Percentiles rank a stretch among this genome's conserved stretches.
Evolutionary conservation across 2,113 vertebrate species (phyloP).

Genomic region (Abramis brama): DNA sequence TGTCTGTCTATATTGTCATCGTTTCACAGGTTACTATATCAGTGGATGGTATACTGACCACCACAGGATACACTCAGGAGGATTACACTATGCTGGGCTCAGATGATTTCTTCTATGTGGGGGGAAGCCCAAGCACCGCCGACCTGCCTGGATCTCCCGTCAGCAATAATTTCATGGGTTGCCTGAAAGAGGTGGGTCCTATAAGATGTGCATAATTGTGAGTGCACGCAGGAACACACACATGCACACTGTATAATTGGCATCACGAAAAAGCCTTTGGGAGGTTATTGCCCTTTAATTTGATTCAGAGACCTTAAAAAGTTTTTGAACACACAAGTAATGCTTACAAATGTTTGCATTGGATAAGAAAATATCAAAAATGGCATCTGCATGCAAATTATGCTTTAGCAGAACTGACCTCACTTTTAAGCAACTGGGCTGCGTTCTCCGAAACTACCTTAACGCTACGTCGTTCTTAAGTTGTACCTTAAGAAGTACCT

Average conservation of each 20-base stretch:
- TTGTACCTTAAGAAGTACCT: too few relatives aligned
- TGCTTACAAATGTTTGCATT: not conserved
- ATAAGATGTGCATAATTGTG: conserved; percentile 5
- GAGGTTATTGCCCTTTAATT: not conserved
- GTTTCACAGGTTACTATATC: conserved; percentile 94
- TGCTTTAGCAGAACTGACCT: not conserved
- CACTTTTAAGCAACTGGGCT: not conserved
- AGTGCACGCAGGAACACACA: not conserved
- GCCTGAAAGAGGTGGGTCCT: conserved; percentile 89
- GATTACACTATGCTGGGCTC: conserved; percentile 99
- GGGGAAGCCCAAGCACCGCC: conserved; percentile 95
- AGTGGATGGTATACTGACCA: conserved; percentile 97
- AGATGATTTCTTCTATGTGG: conserved; percentile 98
- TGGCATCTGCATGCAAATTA: not conserved
- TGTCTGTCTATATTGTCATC: conserved; percentile 84
- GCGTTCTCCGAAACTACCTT: too few relatives aligned
- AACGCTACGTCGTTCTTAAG: too few relatives aligned
- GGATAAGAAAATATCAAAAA: not conserved
- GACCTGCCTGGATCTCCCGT: conserved; percentile 96
- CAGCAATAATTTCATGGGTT: conserved; percentile 99
- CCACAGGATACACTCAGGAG: conserved; percentile 97
- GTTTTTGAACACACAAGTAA: not conserved
- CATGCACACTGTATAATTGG: conserved; percentile 5
- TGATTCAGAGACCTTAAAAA: not conserved
- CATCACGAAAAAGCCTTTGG: not conserved